Evolutionary conservation across 1,140 invertebrate species (phyloP), one percentile per base, ranked within the genome.

Genomic region (Steinernema khuongi): DNA sequence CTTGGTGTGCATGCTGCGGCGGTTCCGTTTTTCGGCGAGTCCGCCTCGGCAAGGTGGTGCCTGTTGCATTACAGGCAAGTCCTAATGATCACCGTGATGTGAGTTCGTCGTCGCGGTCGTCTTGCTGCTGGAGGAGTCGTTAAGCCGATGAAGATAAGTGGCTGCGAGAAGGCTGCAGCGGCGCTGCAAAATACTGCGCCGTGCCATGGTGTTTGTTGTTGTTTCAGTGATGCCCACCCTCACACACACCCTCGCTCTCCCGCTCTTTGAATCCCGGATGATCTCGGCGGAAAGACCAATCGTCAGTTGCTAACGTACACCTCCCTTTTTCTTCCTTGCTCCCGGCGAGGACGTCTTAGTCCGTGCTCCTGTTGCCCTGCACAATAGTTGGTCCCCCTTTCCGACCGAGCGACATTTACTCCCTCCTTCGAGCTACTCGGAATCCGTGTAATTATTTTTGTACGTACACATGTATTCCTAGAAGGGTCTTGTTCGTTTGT

Each of bases 271-370:
- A 60, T 60, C 50, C 19, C 19, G 7, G 50, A 7, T 60, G 50
- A 60, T 60, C 50, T 60, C 50, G 50, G 50, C 50, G 50, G 50
- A 60, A 60, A 60, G 50, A 60, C 50, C 50, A 60, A 60, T 60
- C 26, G 50, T 60, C 50, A 60, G 50, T 26, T 60, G 50, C 50
- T 60, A 60, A 60, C 50, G 50, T 60, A 60, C 50, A 60, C 50
- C 50, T 60, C 50, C 50, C 50, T 60, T 60, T 60, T 60, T 60
- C 50, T 22, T 60, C 50, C 4, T 60, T 22, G 4, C 7, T 17
- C 14, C 14, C 4, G 7, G 14, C 14, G 22, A 22, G 26, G 50
- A 11, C 50, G 11, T 14, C 7, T 60, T 60, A 60, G 7, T 60
- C 50, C 14, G 11, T 60, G 14, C 4, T 2, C 19, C 14, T 60